A percentile compares a stretch with the other conserved stretches of the same genome.
Conservation (phyloP, 2,888 invertebrate species). For the Baronia brevicornis region DNA sequence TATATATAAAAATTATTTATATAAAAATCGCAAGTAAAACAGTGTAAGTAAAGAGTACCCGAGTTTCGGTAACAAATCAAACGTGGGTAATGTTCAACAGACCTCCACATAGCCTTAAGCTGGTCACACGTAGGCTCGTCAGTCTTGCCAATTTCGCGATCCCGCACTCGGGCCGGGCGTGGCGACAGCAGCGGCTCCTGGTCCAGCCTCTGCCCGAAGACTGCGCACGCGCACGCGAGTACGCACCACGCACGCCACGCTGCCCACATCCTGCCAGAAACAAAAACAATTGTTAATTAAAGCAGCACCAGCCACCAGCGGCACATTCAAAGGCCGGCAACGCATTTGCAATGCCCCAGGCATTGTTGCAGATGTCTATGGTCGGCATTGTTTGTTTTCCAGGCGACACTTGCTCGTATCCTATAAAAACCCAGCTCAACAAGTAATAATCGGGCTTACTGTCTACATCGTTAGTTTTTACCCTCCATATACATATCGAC, state of each 20-base stretch:
- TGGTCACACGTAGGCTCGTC: slow-evolving; percentile 91
- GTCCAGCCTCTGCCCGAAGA: slow-evolving; percentile 52
- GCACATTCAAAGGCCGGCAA: no score
- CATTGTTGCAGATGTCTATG: no score
- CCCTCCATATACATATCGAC: no score
- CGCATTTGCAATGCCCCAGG: no score
- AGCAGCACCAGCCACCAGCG: no score
- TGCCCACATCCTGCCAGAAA: slow-evolving; percentile 57
- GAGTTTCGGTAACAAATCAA: neutral
- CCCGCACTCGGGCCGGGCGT: slow-evolving; percentile 53
- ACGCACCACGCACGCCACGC: slow-evolving; percentile 49
- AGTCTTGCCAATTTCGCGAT: slow-evolving; percentile 56
- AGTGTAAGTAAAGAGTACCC: neutral
- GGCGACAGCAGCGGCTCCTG: slow-evolving; percentile 57
- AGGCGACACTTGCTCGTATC: no score
- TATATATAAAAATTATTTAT: no score
- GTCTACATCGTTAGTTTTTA: no score
- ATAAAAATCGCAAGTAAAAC: neutral
- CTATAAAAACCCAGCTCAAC: no score
- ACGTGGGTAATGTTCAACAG: slow-evolving; percentile 12
- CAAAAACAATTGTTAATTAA: no score
- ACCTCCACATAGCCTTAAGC: slow-evolving; percentile 92
- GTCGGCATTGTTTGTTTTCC: no score
- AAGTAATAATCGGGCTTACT: no score
- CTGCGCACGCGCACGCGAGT: slow-evolving; percentile 33